These are phyloP conservation scores for Labrus mixtus DNA, from an alignment of 2,113 vertebrate species.

Conservation along the genomic window DNA sequence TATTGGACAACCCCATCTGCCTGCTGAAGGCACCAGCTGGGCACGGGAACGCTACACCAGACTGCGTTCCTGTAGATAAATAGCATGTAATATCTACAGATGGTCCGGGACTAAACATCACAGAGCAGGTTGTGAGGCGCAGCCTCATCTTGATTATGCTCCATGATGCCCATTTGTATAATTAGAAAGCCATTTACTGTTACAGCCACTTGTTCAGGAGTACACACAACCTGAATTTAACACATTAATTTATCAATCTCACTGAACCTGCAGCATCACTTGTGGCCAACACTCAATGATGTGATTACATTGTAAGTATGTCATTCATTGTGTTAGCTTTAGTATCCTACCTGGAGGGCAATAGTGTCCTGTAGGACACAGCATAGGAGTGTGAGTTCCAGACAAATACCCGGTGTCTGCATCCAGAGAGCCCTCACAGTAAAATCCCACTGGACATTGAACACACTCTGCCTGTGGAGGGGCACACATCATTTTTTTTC, in stretches of 20 bases:
- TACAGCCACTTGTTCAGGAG: conserved; percentile 26
- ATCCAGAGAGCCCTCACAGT: conserved; percentile 74
- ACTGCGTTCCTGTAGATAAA: conserved; percentile 78
- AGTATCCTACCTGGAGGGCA: conserved; percentile 81
- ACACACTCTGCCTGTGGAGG: conserved; percentile 77
- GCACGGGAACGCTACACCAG: conserved; percentile 81
- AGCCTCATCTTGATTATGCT: conserved; percentile 36
- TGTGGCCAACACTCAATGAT: background rate
- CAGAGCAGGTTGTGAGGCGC: conserved; percentile 43
- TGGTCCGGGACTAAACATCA: conserved; percentile 57
- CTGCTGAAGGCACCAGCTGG: conserved; percentile 82
- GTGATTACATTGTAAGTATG: conserved; percentile 10
- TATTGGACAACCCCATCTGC: conserved; percentile 77
- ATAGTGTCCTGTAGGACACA: conserved; percentile 84
- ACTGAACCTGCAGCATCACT: background rate
- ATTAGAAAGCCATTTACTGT: conserved; percentile 48
- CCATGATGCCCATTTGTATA: conserved; percentile 47
- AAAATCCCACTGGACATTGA: conserved; percentile 86
- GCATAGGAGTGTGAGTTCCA: conserved; percentile 71
- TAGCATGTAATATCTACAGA: conserved; percentile 63
- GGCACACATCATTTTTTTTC: background rate
- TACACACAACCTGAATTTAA: background rate
- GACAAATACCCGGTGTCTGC: conserved; percentile 57
- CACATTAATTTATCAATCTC: background rate
- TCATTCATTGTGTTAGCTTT: background rate